Conservation (phyloP, 2,888 invertebrate species). For the Uropetala carovei region DNA sequence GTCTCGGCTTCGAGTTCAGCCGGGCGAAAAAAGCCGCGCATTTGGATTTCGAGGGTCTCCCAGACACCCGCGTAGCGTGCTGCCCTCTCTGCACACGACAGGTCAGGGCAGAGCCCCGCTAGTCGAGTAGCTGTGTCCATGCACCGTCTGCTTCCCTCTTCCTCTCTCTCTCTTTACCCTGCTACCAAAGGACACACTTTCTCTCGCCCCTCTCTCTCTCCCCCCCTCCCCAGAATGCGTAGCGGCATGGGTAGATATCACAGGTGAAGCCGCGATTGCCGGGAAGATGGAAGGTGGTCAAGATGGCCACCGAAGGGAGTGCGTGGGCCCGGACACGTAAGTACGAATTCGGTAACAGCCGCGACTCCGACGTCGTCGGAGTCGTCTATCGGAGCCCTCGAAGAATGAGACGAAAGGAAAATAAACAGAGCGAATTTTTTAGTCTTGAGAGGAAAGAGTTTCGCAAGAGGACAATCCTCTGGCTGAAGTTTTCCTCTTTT, state of each 20-base stretch:
- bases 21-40: no score
- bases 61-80: no score
- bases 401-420: neutral
- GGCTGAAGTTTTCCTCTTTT: neutral
- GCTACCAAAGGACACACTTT: neutral
- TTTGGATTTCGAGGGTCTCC: no score
- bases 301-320: neutral
- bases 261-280: conserved; percentile 28
- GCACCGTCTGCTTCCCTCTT: conserved; percentile 19
- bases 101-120: neutral
- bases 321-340: conserved; percentile 34
- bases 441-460: neutral
- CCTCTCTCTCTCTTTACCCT: neutral
- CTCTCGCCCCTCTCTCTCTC: neutral
- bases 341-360: conserved; percentile 8
- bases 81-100: neutral
- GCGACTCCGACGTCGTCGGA: neutral
- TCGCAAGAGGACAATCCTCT: neutral
- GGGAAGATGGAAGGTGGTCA: neutral
- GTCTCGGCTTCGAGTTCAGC: neutral
- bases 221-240: neutral
- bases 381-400: neutral
- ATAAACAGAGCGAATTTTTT: neutral
- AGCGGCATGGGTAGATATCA: conserved; percentile 47
- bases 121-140: neutral